Percentiles rank a stretch among this genome's conserved stretches.
These are phyloP conservation scores for Hypsopygia costalis DNA, from an alignment of 2,888 invertebrate species.

Conservation along the genomic window DNA sequence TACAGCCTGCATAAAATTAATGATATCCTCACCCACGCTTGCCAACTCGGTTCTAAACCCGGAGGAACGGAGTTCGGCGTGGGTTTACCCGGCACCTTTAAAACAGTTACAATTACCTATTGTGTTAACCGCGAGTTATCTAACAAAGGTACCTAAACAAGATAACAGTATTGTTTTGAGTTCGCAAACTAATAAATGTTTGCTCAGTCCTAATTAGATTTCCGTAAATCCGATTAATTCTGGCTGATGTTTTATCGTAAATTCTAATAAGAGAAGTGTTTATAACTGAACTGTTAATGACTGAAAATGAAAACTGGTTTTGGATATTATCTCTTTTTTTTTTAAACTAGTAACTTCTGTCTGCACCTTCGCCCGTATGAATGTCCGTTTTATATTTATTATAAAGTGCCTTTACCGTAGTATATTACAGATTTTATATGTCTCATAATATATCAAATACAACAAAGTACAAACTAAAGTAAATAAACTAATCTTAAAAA, in stretches of 20 bases:
- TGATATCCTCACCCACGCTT: constrained; percentile 5
- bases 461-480: too few species aligned
- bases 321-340: too few species aligned
- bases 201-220: constrained; percentile 16
- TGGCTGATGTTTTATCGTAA: neutral
- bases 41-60: neutral
- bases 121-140: constrained; percentile 2
- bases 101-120: constrained; percentile 7
- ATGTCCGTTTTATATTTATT: too few species aligned
- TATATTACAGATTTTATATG: too few species aligned
- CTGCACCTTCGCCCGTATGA: too few species aligned
- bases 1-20: constrained; percentile 2
- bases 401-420: too few species aligned
- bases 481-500: too few species aligned
- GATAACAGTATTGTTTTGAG: constrained; percentile 16
- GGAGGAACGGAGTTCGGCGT: neutral
- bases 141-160: constrained; percentile 16
- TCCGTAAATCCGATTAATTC: constrained; percentile 13
- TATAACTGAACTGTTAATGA: too few species aligned
- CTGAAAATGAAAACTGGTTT: too few species aligned
- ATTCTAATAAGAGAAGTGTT: neutral
- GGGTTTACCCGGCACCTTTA: neutral
- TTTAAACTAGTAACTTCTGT: too few species aligned
- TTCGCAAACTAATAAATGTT: constrained; percentile 18
- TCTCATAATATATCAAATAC: too few species aligned